These are phyloP conservation scores for Nycticorax nycticorax DNA, from an alignment of 2,113 vertebrate genomes.

Conservation along the genomic window DNA sequence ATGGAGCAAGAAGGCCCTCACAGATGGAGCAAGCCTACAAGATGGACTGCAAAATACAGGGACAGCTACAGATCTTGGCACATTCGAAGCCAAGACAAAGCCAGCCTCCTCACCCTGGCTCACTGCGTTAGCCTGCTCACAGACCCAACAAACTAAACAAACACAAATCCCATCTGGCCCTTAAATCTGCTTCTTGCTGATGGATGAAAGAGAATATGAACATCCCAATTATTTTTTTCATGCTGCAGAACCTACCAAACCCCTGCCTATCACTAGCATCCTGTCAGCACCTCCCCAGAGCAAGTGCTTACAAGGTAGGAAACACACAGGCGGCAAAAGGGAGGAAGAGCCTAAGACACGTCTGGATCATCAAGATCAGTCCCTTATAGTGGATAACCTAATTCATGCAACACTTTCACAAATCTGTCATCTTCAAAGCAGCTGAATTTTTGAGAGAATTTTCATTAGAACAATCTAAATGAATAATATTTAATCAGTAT, in stretches of 20 bases:
- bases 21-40: not conserved
- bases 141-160: not conserved
- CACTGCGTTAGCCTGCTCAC: not conserved
- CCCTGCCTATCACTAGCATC: fast-evolving
- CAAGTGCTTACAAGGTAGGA: not conserved
- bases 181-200: not conserved
- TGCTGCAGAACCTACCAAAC: not conserved
- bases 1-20: not conserved
- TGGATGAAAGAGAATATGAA: not conserved
- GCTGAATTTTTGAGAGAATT: not conserved
- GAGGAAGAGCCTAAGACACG: not conserved
- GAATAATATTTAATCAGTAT: not conserved
- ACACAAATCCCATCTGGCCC: not conserved
- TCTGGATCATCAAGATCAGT: not conserved
- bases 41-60: not conserved
- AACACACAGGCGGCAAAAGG: not conserved
- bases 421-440: not conserved
- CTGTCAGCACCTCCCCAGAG: not conserved
- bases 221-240: not conserved
- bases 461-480: not conserved
- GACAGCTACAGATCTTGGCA: not conserved
- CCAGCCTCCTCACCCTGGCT: not conserved
- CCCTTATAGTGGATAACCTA: not conserved
- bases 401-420: not conserved
- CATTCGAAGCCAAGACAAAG: fast-evolving